Evolutionary conservation across 2,113 vertebrate species (phyloP), one percentile per base, ranked within the genome.

Genomic region (Heteronetta atricapilla): DNA sequence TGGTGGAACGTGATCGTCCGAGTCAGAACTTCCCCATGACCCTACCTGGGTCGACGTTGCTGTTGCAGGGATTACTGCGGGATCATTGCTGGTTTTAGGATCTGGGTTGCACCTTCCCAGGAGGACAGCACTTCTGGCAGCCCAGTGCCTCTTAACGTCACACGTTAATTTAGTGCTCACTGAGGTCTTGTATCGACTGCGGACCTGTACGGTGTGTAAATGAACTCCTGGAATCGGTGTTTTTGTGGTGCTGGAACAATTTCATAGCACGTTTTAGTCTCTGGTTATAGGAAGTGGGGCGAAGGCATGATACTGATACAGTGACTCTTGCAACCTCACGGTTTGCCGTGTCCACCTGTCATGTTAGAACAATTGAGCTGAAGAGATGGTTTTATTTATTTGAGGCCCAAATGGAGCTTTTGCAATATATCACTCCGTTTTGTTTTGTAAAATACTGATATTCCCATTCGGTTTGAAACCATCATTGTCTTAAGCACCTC

Each of bases 171-270:
- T 63, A 88, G 79, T 38, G 64, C 70, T 92, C 0, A 0, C 83
- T 68, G 66, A 48, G 60, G 48, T 82, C 80, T 77, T 67, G 13
- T 77, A 29, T 66, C 69, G 88, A 55, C 91, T 60, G 0, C 82
- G 77, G 88, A 34, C 79, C 76, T 38, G 59, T 76, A 40, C 60
- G 11, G 36, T 83, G 59, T 95, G 91, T 89, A 88, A 80, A 88
- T 77, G 40, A 70, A 28, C 75, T 77, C 8, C 7, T 52, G 42
- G 36, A 70, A 86, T 55, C 31, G 33, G 55, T 55, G 33, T 69
- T 63, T 85, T 72, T 17, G 8, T 31, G 38, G 44, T 36, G 36
- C 75, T 86, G 68, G 59, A 77, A 82, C 80, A 60, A 66, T 17
- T 14, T 40, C 86, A 38, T 18, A 23, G 66, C 48, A 26, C 0